Evolutionary conservation across 2,113 vertebrate genomes (phyloP).

Genomic region (Strix uralensis): DNA sequence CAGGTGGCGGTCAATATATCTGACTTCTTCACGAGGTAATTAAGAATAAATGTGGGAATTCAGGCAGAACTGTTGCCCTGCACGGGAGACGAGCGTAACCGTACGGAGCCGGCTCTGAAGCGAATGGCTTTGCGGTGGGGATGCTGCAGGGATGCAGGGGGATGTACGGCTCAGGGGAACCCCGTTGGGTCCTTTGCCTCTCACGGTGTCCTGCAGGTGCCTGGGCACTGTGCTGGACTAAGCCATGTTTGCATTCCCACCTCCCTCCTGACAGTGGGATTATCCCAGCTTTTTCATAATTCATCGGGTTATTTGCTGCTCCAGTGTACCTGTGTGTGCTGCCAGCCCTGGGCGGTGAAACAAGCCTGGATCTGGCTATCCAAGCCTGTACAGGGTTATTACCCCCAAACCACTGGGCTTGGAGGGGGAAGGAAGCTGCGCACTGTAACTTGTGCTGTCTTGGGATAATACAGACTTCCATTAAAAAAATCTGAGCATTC

Average conservation of each 20-base stretch:
- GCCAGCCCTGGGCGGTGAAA: not conserved
- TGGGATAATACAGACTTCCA: not conserved
- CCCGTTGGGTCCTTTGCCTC: fast-evolving
- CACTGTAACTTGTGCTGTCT: not conserved
- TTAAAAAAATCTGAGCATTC: not conserved
- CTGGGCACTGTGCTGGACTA: fast-evolving
- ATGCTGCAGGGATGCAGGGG: not conserved
- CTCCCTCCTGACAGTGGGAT: not conserved
- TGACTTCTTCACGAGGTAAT: constrained; percentile 22
- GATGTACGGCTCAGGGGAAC: not conserved
- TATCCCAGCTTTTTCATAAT: not conserved
- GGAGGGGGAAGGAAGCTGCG: not conserved
- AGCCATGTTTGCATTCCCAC: not conserved
- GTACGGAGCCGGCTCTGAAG: not conserved
- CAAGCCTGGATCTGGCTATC: not conserved
- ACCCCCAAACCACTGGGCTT: not conserved
- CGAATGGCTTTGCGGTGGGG: not conserved
- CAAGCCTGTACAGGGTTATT: not conserved
- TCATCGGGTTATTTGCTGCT: not conserved
- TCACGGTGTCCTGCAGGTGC: fast-evolving
- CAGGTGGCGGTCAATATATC: constrained; percentile 16
- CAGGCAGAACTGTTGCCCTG: constrained; percentile 12
- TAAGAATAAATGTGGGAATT: constrained; percentile 49
- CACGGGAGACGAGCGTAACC: fast-evolving
- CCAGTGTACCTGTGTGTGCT: not conserved